These are phyloP conservation scores for Acronicta psi DNA, from an alignment of 2,888 invertebrate species.

Conservation along the genomic window DNA sequence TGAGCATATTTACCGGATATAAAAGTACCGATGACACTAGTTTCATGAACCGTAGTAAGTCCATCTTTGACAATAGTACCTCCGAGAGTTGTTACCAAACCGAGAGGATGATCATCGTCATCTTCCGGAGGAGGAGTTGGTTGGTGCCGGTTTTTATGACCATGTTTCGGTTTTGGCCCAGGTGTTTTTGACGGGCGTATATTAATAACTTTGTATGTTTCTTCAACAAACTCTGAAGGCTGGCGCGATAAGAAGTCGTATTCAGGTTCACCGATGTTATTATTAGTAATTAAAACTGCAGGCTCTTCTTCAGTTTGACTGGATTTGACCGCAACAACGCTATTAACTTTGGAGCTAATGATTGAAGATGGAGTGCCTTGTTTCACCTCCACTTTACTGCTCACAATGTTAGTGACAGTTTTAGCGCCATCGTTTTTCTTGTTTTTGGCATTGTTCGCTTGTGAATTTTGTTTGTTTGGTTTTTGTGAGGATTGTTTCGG, in stretches of 20 bases:
- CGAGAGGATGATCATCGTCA: conserved; percentile 92
- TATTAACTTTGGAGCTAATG: conserved; percentile 84
- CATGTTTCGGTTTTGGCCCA: conserved; percentile 82
- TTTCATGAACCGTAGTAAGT: conserved; percentile 95
- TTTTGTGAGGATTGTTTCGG: conserved; percentile 71
- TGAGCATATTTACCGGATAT: conserved; percentile 97
- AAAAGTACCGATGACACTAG: conserved; percentile 96
- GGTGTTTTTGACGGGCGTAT: conserved; percentile 91
- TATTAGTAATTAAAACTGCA: conserved; percentile 90
- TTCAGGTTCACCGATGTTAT: conserved; percentile 94
- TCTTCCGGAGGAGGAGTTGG: conserved; percentile 86
- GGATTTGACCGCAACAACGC: conserved; percentile 88
- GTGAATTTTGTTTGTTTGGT: conserved; percentile 69
- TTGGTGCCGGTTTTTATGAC: conserved; percentile 79
- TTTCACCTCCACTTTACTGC: conserved; percentile 86
- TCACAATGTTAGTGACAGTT: conserved; percentile 79
- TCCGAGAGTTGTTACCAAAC: conserved; percentile 94
- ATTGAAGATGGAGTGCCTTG: conserved; percentile 75
- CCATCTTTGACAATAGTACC: conserved; percentile 95
- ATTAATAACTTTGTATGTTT: conserved; percentile 95
- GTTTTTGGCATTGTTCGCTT: conserved; percentile 66
- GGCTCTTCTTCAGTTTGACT: conserved; percentile 86
- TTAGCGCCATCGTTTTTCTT: conserved; percentile 76
- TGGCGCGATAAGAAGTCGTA: conserved; percentile 95
- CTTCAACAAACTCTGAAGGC: conserved; percentile 95